A percentile compares a stretch with the other conserved stretches of the same genome.
Conservation (phyloP, 2,113 vertebrate species). For the Donacobius atricapilla region DNA sequence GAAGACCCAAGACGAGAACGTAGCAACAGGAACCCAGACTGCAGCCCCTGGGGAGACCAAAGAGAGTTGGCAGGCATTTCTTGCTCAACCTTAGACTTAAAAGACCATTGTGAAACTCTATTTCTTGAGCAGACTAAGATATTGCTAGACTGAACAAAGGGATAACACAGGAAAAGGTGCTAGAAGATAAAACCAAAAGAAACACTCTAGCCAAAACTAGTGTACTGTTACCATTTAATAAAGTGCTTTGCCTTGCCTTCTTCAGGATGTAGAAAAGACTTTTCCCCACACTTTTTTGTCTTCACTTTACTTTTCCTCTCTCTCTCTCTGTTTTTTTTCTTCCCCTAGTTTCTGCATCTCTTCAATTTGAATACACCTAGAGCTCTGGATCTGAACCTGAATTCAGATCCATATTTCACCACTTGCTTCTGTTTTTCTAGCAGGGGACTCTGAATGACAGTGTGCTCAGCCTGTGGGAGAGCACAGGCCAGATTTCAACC, state of each 20-base stretch:
- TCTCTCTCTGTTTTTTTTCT: background rate
- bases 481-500: background rate
- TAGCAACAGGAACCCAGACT: background rate
- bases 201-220: background rate
- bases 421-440: background rate
- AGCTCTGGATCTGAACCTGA: background rate
- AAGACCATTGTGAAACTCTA: background rate
- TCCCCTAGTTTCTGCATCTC: background rate
- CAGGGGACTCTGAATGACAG: background rate
- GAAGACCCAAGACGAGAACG: background rate
- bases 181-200: background rate
- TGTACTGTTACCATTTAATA: background rate
- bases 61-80: background rate
- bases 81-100: background rate
- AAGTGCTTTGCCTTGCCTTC: background rate
- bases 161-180: background rate
- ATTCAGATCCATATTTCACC: background rate
- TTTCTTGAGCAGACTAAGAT: background rate
- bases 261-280: background rate
- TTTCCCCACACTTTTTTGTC: background rate
- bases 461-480: background rate
- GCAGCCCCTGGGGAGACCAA: background rate
- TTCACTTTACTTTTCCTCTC: background rate
- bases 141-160: background rate
- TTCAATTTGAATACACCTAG: background rate